Conservation (phyloP, 2,113 vertebrate species). For the Trichechus manatus region DNA sequence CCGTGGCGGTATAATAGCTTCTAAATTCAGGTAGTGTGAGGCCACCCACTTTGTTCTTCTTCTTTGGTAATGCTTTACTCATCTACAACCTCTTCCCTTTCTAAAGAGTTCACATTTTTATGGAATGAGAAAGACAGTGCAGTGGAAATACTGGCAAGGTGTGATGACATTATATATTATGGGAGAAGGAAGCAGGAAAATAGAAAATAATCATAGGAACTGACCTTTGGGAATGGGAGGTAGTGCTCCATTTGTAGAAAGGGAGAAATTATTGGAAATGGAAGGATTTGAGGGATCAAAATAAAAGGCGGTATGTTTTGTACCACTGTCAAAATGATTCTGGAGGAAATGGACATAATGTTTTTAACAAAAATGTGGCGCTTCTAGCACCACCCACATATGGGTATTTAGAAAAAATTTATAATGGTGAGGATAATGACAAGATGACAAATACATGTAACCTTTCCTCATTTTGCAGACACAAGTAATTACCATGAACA, state of each 20-base stretch:
- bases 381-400: not conserved
- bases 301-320: not conserved
- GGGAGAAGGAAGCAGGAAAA: not conserved
- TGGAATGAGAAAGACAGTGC: not conserved
- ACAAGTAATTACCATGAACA: not conserved
- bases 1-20: too few relatives aligned
- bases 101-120: not conserved
- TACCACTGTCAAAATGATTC: not conserved
- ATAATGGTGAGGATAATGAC: not conserved
- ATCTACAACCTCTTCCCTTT: too few relatives aligned
- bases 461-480: not conserved
- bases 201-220: not conserved
- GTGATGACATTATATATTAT: not conserved
- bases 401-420: not conserved
- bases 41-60: too few relatives aligned
- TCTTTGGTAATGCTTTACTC: too few relatives aligned
- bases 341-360: not conserved
- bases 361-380: not conserved
- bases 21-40: too few relatives aligned
- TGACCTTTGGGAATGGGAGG: not conserved
- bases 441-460: not conserved
- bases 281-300: not conserved
- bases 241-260: not conserved
- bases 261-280: not conserved
- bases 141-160: not conserved